These are phyloP conservation scores for Ictalurus punctatus DNA, from an alignment of 2,113 vertebrate species.

Conservation along the genomic window DNA sequence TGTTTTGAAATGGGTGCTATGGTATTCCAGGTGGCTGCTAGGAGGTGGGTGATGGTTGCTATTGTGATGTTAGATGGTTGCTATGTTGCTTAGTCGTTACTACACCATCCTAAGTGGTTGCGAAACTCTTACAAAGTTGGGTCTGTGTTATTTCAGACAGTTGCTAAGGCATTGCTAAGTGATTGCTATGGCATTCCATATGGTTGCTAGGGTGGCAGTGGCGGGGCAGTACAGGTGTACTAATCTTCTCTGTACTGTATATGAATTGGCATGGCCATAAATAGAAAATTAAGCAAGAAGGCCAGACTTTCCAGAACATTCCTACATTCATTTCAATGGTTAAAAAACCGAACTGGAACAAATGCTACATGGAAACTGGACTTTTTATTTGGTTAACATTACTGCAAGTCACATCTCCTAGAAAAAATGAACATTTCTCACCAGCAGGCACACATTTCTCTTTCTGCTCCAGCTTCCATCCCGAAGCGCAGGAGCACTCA, in stretches of 20 bases:
- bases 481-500: slow-evolving; percentile 71
- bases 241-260: background rate
- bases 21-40: background rate
- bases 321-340: background rate
- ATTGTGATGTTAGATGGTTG: background rate
- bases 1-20: background rate
- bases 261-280: background rate
- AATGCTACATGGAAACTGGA: background rate
- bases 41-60: background rate
- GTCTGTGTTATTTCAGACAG: background rate
- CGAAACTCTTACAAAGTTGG: too few species aligned
- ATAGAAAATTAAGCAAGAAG: background rate
- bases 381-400: background rate
- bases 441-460: slow-evolving; percentile 69
- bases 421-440: slow-evolving; percentile 37
- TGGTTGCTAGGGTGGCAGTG: background rate
- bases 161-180: background rate
- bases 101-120: background rate
- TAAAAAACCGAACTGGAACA: background rate
- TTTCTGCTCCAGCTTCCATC: slow-evolving; percentile 66
- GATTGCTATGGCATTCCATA: background rate
- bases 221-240: too few species aligned
- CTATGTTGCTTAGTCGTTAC: background rate
- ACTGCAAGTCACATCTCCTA: background rate
- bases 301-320: background rate